Evolutionary conservation across 2,113 vertebrate species (phyloP).

Genomic region (Carollia perspicillata): DNA sequence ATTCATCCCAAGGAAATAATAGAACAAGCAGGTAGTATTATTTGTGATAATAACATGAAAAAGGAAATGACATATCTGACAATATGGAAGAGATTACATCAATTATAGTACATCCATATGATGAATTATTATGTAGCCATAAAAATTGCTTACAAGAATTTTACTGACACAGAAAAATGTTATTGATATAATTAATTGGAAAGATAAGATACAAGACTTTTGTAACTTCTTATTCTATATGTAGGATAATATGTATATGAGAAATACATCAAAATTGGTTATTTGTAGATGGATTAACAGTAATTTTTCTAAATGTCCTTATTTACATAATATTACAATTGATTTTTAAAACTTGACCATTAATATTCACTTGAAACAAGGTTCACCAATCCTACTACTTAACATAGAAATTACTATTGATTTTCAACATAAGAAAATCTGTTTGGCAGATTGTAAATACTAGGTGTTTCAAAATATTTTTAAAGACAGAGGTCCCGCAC

Average conservation of each 20-base stretch:
- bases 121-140: neutral
- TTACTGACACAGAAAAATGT: constrained; percentile 22
- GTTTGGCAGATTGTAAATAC: neutral
- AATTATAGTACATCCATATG: neutral
- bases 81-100: constrained; percentile 16
- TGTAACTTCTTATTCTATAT: neutral
- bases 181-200: constrained; percentile 23
- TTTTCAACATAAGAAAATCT: constrained; percentile 32
- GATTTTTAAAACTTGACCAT: neutral
- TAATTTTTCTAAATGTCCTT: constrained; percentile 21
- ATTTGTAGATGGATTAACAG: neutral
- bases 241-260: neutral
- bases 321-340: neutral
- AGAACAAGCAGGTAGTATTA: neutral
- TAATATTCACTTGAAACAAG: neutral
- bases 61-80: neutral
- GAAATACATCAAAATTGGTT: constrained; percentile 18
- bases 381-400: neutral
- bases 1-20: constrained; percentile 33
- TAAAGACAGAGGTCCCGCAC: neutral
- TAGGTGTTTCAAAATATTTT: constrained; percentile 27
- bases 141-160: constrained; percentile 10
- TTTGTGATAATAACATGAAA: constrained; percentile 23
- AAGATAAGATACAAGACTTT: neutral
- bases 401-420: constrained; percentile 39